Conservation (phyloP, 2,113 vertebrate genomes). For the Pterocles gutturalis region DNA sequence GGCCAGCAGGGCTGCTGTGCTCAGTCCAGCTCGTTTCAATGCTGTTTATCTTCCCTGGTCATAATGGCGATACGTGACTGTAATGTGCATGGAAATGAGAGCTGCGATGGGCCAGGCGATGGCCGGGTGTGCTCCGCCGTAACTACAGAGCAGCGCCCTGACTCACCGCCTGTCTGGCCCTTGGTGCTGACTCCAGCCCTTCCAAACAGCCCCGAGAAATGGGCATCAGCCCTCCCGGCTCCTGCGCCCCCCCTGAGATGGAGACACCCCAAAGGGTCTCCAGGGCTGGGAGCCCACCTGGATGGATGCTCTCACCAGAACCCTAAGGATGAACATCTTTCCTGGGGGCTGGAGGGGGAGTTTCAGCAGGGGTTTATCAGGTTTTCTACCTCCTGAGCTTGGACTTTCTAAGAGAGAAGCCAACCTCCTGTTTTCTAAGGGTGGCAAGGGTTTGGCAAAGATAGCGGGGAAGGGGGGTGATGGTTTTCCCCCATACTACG, state of each 20-base stretch:
- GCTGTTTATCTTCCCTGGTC: neutral
- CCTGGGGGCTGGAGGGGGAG: neutral
- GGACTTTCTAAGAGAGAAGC: neutral
- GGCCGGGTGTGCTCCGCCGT: neutral
- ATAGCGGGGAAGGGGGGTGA: neutral
- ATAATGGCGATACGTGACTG: neutral
- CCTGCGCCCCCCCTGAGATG: neutral
- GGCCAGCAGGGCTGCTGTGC: neutral
- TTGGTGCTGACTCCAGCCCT: slow-evolving; percentile 7
- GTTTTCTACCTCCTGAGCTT: neutral
- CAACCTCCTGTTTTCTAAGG: neutral
- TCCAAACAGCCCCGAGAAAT: neutral
- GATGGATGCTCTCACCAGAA: neutral
- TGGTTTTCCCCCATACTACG: rapidly evolving
- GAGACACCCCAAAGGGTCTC: neutral
- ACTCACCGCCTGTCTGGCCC: slow-evolving; percentile 48
- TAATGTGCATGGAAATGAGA: slow-evolving; percentile 40
- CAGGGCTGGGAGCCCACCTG: neutral
- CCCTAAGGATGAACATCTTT: neutral
- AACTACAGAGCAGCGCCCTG: slow-evolving; percentile 46
- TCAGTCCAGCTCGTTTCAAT: neutral
- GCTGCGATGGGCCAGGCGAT: neutral
- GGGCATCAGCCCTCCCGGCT: neutral
- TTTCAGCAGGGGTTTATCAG: neutral
- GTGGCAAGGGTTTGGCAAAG: neutral